Evolutionary conservation across 1,140 invertebrate genomes (phyloP).

Genomic region (Neomicropteryx cornuta): DNA sequence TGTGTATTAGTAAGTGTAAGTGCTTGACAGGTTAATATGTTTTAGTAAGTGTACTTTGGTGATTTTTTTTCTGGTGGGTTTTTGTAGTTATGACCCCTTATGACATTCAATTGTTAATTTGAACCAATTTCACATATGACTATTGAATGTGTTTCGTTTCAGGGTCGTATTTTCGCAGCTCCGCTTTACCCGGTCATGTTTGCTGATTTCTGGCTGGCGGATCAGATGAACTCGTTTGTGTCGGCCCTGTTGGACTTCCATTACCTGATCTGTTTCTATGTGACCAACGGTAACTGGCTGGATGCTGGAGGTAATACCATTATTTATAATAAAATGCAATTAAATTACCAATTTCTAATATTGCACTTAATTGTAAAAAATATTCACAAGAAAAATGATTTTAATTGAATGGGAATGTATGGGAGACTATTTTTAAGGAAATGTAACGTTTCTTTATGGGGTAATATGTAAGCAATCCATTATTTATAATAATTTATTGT

Average conservation of each 20-base stretch:
- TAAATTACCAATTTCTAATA: background rate
- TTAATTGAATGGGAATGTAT: no score
- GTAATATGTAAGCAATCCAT: no score
- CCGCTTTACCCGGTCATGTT: conserved; percentile 95
- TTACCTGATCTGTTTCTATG: conserved; percentile 79
- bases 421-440: no score
- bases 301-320: conserved; percentile 39
- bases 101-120: background rate
- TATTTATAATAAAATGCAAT: conserved; percentile 6
- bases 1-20: no score
- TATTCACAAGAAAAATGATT: background rate
- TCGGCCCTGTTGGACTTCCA: conserved; percentile 89
- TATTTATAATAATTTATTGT: no score
- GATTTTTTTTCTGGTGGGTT: no score
- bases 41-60: no score
- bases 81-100: no score
- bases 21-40: no score
- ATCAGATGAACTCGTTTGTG: conserved; percentile 92
- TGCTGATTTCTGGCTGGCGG: conserved; percentile 99
- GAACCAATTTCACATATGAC: background rate
- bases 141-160: no score
- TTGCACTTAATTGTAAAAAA: background rate
- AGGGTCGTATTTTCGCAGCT: conserved; percentile 78
- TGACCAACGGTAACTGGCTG: conserved; percentile 62
- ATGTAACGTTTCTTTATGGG: no score